phyloP scores from a whole-genome alignment of 64 coral and sea anemone species.

The Actinia tenebrosa region DNA sequence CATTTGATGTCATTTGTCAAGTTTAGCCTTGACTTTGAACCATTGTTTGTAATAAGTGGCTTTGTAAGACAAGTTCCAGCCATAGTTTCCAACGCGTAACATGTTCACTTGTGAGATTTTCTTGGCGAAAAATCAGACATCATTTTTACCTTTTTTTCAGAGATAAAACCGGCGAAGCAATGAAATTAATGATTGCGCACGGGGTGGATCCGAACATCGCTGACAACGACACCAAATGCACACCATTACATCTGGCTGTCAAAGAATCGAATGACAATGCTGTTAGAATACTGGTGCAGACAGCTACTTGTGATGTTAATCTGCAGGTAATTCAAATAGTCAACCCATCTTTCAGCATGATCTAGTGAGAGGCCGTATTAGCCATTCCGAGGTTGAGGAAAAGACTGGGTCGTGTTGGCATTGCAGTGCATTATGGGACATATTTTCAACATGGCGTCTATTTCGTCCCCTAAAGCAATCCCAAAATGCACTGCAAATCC shows the following conservation, averaged over 20 bases:
- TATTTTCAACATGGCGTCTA: no score
- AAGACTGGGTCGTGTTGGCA: no score
- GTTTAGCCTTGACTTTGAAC: no score
- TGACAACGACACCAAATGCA: neutral
- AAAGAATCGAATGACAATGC: conserved; percentile 43
- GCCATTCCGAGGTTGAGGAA: no score
- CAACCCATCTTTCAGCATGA: neutral
- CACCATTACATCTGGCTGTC: conserved; percentile 53
- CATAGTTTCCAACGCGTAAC: neutral
- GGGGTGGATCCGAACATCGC: conserved; percentile 34
- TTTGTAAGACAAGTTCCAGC: neutral
- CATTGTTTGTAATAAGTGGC: no score
- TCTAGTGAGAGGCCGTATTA: neutral
- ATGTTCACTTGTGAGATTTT: conserved; percentile 8
- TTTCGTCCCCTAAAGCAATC: no score
- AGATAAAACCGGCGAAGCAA: conserved; percentile 44
- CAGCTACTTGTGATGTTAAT: conserved; percentile 26
- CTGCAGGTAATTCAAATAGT: conserved; percentile 25
- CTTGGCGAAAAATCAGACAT: no score
- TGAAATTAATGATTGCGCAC: conserved; percentile 36
- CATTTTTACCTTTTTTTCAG: conserved; percentile 8
- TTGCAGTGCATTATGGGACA: no score
- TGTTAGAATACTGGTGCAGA: conserved; percentile 22
- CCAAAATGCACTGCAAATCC: no score
- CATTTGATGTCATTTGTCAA: no score